Evolutionary conservation across 2,888 invertebrate genomes (phyloP).

Genomic region (Hermodice carunculata): DNA sequence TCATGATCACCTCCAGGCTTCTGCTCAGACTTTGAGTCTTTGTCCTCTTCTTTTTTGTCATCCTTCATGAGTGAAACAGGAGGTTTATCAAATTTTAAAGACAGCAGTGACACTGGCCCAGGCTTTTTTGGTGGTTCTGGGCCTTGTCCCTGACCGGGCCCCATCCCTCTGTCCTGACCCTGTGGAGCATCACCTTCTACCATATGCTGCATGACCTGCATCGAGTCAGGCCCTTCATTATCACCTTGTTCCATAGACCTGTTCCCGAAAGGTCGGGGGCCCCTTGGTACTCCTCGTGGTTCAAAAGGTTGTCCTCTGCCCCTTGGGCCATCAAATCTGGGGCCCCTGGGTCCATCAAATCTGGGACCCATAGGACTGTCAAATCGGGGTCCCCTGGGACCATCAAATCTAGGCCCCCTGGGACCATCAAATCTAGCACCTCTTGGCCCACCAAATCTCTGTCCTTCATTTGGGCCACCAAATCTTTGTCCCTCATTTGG

Average conservation of each 20-base stretch:
- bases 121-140: background rate
- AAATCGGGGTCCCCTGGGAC: background rate
- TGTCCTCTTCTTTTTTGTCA: background rate
- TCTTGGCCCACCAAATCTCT: background rate
- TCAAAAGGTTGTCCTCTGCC: background rate
- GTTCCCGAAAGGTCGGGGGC: no score
- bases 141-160: no score
- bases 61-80: background rate
- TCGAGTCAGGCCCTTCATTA: background rate
- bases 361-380: constrained; percentile 2
- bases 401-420: constrained; percentile 1
- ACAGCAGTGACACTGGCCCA: background rate
- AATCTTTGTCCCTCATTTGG: constrained; percentile 3
- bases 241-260: background rate
- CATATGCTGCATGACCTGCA: background rate
- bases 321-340: constrained; percentile 13
- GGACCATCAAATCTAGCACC: constrained; percentile 13
- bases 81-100: background rate
- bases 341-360: constrained; percentile 12
- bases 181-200: background rate
- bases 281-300: constrained; percentile 5
- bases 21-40: no score
- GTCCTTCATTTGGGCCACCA: constrained; percentile 4
- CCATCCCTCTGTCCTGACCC: no score
- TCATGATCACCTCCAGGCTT: background rate